Percentiles rank a stretch among this genome's conserved stretches.
Evolutionary conservation across 2,888 invertebrate genomes (phyloP).

Genomic region (Acrobasis suavella): DNA sequence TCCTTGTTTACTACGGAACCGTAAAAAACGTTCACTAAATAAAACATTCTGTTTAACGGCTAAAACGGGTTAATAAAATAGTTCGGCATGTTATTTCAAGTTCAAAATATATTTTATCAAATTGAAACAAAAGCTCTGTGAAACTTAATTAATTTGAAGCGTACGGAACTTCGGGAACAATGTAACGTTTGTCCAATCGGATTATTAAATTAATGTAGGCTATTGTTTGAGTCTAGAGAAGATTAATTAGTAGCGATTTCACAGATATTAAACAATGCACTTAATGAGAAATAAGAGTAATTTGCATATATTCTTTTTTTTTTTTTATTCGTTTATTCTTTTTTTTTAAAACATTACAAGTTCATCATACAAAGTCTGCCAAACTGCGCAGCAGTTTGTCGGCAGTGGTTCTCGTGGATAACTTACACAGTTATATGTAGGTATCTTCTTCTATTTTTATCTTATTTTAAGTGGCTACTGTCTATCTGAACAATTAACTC

Average conservation of each 20-base stretch:
- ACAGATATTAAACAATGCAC: slow-evolving; percentile 1
- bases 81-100: not conserved
- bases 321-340: too few relatives aligned
- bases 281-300: not conserved
- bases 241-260: slow-evolving; percentile 19
- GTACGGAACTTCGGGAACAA: slow-evolving; percentile 15
- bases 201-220: slow-evolving; percentile 16
- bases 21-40: not conserved
- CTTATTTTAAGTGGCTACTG: too few relatives aligned
- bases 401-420: too few relatives aligned
- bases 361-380: too few relatives aligned
- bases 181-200: slow-evolving; percentile 20
- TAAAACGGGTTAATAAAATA: not conserved
- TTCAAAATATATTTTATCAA: not conserved
- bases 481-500: too few relatives aligned
- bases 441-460: too few relatives aligned
- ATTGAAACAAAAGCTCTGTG: not conserved
- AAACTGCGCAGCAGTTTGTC: too few relatives aligned
- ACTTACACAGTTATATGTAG: too few relatives aligned
- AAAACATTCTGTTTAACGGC: not conserved
- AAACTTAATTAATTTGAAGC: slow-evolving; percentile 15
- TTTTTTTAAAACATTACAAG: too few relatives aligned
- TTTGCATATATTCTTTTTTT: too few relatives aligned
- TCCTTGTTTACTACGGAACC: too few relatives aligned
- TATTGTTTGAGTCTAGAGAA: slow-evolving; percentile 3